These are phyloP conservation scores for Nasonia oneida DNA, from an alignment of 2,888 invertebrate genomes.

Conservation along the genomic window DNA sequence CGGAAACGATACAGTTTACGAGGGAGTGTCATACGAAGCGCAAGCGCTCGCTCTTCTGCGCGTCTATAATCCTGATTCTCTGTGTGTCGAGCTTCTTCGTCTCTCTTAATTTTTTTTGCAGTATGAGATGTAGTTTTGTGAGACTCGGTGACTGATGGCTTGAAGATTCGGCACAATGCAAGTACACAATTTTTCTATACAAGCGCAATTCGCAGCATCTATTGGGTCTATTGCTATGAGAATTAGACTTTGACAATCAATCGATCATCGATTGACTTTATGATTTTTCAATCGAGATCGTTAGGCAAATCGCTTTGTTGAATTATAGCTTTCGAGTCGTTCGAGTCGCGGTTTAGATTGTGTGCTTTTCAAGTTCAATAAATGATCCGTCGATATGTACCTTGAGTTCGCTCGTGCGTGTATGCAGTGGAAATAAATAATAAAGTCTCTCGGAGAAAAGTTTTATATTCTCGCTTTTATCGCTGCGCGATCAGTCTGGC, in stretches of 20 bases:
- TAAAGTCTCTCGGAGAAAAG: neutral
- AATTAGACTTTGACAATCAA: neutral
- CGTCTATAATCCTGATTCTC: neutral
- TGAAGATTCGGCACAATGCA: too few species aligned
- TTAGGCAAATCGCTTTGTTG: neutral
- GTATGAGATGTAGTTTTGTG: too few species aligned
- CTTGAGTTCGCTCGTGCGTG: too few species aligned
- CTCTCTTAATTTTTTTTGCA: neutral
- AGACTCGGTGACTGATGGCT: too few species aligned
- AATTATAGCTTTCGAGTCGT: neutral
- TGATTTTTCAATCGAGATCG: neutral
- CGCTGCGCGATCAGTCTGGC: neutral
- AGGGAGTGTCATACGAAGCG: conserved; percentile 66
- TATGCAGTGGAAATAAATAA: too few species aligned
- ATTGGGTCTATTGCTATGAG: too few species aligned
- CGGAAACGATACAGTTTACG: conserved; percentile 67
- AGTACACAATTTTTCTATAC: too few species aligned
- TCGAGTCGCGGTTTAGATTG: neutral
- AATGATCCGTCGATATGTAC: neutral
- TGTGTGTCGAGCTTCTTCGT: neutral
- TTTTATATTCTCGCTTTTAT: neutral
- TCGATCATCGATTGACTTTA: neutral
- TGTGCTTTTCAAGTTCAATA: neutral
- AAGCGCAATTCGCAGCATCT: too few species aligned
- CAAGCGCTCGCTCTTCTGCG: conserved; percentile 23